These are phyloP conservation scores for Sebastolobus altivelis DNA, from an alignment of 2,797 vertebrate species.

Conservation along the genomic window DNA sequence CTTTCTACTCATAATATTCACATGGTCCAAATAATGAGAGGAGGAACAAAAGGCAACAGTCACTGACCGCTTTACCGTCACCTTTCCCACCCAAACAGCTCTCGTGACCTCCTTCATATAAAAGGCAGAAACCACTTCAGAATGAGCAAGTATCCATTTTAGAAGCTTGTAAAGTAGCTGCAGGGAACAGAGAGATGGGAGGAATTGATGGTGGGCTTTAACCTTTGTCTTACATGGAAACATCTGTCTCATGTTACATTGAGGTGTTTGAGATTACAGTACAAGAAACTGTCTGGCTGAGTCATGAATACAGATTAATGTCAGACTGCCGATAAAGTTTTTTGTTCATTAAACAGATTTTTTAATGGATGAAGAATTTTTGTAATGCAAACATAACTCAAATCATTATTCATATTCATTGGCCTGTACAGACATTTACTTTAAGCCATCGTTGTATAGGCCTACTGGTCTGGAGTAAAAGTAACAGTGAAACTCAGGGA, in stretches of 20 bases:
- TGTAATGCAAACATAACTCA: neutral
- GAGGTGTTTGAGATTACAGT: conserved; percentile 1
- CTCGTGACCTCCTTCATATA: conserved; percentile 34
- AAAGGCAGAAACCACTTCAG: conserved; percentile 30
- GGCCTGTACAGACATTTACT: neutral
- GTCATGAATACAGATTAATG: neutral
- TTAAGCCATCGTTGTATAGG: neutral
- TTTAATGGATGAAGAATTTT: neutral
- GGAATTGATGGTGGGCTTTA: conserved; percentile 26
- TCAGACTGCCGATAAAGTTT: neutral
- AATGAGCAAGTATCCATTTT: conserved; percentile 51
- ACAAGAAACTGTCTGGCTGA: neutral
- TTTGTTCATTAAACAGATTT: neutral
- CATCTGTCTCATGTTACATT: conserved; percentile 46
- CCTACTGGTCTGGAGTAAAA: neutral
- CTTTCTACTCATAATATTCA: conserved; percentile 3
- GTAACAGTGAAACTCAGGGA: neutral
- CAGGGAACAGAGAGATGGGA: conserved; percentile 22
- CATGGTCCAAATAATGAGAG: conserved; percentile 29
- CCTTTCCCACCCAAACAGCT: conserved; percentile 33
- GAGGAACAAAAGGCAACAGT: conserved; percentile 17
- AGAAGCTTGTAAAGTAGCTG: conserved; percentile 53
- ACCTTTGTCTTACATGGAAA: conserved; percentile 42
- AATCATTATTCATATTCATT: neutral
- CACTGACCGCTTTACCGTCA: conserved; percentile 35